Percentiles rank a stretch among this genome's conserved stretches.
These are phyloP conservation scores for Daphoenositta chrysoptera DNA, from an alignment of 2,113 vertebrate genomes.

Conservation along the genomic window DNA sequence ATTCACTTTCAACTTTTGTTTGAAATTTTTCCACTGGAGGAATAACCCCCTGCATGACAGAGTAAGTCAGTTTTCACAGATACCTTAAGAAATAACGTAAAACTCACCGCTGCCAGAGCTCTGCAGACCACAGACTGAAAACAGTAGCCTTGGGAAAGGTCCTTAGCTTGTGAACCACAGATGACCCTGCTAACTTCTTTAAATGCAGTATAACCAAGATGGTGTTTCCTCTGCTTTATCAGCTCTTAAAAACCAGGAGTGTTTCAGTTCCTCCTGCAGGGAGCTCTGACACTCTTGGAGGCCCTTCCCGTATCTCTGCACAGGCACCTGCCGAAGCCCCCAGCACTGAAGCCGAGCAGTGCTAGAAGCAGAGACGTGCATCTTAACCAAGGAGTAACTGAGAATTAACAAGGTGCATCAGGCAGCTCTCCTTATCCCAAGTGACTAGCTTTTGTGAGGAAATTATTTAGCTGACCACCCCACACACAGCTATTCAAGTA, in stretches of 20 bases:
- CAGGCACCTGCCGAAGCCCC: accelerated
- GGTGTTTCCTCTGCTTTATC: neutral
- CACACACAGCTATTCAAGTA: neutral
- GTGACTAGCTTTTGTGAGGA: neutral
- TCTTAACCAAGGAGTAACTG: neutral
- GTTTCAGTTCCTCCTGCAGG: neutral
- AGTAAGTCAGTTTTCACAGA: neutral
- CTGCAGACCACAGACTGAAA: neutral
- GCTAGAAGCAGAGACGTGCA: neutral
- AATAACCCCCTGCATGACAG: neutral
- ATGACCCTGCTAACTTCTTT: neutral
- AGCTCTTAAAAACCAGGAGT: neutral
- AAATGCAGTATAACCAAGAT: neutral
- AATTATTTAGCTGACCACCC: neutral
- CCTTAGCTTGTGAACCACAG: neutral
- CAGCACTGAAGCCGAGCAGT: neutral
- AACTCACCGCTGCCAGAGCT: neutral
- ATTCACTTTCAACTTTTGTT: neutral
- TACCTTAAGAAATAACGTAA: neutral
- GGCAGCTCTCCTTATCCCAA: neutral
- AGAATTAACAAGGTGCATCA: neutral
- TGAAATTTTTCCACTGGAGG: neutral
- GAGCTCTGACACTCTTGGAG: neutral
- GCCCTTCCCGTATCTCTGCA: neutral
- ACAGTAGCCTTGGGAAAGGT: neutral